phyloP scores from a whole-genome alignment of 2,888 invertebrate genomes.

The Yponomeuta malinellus region DNA sequence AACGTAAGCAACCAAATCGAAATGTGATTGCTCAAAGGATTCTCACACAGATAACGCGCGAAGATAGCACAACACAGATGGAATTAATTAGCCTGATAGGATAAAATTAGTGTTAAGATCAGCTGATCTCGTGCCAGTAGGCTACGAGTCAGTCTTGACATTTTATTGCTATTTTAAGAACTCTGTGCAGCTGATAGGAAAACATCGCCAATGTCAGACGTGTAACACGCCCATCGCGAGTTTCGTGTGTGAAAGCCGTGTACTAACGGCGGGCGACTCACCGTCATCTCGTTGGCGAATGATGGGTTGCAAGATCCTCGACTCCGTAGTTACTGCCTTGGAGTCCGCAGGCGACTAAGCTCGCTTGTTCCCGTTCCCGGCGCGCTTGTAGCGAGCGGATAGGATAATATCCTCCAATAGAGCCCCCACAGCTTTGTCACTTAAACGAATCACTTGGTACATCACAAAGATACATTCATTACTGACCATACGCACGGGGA shows the following conservation, averaged over 20 bases:
- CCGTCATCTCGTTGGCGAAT: slow-evolving; percentile 72
- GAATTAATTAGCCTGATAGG: slow-evolving; percentile 55
- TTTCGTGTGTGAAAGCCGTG: slow-evolving; percentile 19
- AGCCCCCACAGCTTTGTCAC: slow-evolving; percentile 69
- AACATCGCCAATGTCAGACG: slow-evolving; percentile 64
- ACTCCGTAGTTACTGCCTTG: slow-evolving; percentile 74
- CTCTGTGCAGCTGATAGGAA: slow-evolving; percentile 63
- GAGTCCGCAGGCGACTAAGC: slow-evolving; percentile 69
- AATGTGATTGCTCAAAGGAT: slow-evolving; percentile 28
- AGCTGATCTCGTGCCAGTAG: slow-evolving; percentile 67
- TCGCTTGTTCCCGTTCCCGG: slow-evolving; percentile 59
- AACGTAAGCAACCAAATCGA: slow-evolving; percentile 35
- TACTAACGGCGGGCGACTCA: slow-evolving; percentile 33
- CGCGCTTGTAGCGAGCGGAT: slow-evolving; percentile 46
- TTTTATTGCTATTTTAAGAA: slow-evolving; percentile 74
- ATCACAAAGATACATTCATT: slow-evolving; percentile 54
- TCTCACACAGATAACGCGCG: background rate
- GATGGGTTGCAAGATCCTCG: slow-evolving; percentile 68
- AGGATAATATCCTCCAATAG: slow-evolving; percentile 68
- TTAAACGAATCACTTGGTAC: slow-evolving; percentile 61
- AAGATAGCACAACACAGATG: slow-evolving; percentile 15
- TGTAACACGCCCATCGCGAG: slow-evolving; percentile 20
- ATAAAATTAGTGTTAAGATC: slow-evolving; percentile 65
- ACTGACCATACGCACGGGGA: slow-evolving; percentile 56
- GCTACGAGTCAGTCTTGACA: slow-evolving; percentile 64